Evolutionary conservation across 2,797 vertebrate species (phyloP), one percentile per base, ranked within the genome.

Genomic region (Hoplostethus atlanticus): DNA sequence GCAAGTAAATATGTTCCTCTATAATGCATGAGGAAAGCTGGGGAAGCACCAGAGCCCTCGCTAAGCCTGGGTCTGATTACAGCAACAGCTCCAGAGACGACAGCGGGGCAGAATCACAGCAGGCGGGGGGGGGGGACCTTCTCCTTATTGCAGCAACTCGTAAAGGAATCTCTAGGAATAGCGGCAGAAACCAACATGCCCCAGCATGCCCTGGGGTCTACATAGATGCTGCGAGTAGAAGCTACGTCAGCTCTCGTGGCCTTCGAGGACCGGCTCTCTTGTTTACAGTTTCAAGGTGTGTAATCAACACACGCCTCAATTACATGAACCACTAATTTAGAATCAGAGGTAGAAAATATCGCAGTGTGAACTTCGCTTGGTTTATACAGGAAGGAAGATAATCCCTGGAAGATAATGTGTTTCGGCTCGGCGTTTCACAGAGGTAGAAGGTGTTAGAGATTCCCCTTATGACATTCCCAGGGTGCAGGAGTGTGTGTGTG

Each of bases 21-120:
- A 92, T 94, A 89, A 93, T 91, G 76, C 77, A 93, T 68, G 78
- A 85, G 73, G 70, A 66, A 58, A 76, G 69, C 73, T 62, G 68
- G 71, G 80, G 76, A 81, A 87, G 75, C 81, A 74, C 66, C 72
- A 53, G 66, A 61, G 76, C 73, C 15, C 53, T 68, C 82, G 53
- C 38, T 52, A 75, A 68, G 68, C 71, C 67, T 65, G 80, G 81
- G 70, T 92, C 88, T 83, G 82, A 89, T 94, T 94, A 87, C 91
- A 82, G 40, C 50, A 42, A 56, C 30, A 74, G 76, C 60, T 61
- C 17, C 64, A 64, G 74, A 73, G 72, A 74, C 70, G 79, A 76
- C 71, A 80, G 68, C 42, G 21, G 16, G 65, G 61, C 54, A 83
- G 82, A 81, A 87, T 89, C 79, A 84, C 61, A 84, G 72, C 53